phyloP scores from a whole-genome alignment of 2,797 vertebrate species.

The Decapterus maruadsi region DNA sequence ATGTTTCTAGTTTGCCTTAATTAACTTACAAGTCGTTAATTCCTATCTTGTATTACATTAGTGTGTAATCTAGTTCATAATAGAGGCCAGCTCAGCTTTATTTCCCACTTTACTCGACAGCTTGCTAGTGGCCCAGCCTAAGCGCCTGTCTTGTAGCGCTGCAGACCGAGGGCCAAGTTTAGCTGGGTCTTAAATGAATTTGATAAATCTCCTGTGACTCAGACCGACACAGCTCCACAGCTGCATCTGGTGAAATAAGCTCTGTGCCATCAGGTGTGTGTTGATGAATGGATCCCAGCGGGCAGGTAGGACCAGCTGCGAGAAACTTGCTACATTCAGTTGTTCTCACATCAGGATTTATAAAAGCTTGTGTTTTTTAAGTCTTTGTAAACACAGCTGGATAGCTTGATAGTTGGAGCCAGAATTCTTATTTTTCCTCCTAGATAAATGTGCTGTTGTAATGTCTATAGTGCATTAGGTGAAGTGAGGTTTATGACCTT shows the following conservation, averaged over 20 bases:
- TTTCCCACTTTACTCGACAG: slow-evolving; percentile 42
- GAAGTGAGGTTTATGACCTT: slow-evolving; percentile 3
- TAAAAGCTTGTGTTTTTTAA: neutral
- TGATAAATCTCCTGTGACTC: slow-evolving; percentile 59
- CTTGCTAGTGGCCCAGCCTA: slow-evolving; percentile 36
- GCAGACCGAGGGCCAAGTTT: slow-evolving; percentile 39
- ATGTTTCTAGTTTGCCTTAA: slow-evolving; percentile 9
- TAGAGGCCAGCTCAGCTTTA: slow-evolving; percentile 29
- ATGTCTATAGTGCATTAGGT: slow-evolving; percentile 2
- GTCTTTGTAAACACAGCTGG: slow-evolving; percentile 8
- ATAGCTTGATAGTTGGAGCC: neutral
- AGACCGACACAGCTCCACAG: slow-evolving; percentile 33
- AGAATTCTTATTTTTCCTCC: neutral
- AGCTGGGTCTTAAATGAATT: slow-evolving; percentile 56
- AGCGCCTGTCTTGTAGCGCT: slow-evolving; percentile 19
- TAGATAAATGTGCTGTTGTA: neutral
- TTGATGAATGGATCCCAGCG: slow-evolving; percentile 45
- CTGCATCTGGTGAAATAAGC: slow-evolving; percentile 44
- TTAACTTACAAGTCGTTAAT: slow-evolving; percentile 12
- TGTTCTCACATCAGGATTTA: slow-evolving; percentile 22
- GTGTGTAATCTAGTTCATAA: slow-evolving; percentile 29
- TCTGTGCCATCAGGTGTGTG: slow-evolving; percentile 43
- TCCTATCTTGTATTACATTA: slow-evolving; percentile 22
- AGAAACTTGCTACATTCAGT: slow-evolving; percentile 39
- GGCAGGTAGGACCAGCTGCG: slow-evolving; percentile 53